Base-by-base conservation (phyloP, 2,888 invertebrate genomes). In the Cabera pusaria region DNA sequence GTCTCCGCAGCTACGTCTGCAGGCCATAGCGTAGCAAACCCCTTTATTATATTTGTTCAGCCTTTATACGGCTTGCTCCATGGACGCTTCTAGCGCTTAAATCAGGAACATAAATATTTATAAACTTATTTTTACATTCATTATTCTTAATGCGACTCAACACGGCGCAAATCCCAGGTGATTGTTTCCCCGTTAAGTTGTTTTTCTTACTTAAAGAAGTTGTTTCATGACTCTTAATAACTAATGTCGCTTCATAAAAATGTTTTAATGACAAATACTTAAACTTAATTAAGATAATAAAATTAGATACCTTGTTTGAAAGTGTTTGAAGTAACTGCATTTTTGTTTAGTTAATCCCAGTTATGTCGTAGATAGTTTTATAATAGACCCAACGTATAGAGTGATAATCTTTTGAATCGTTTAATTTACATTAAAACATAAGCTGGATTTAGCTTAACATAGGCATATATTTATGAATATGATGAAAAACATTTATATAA, bases 31-130 rank as follows among this genome's bases (percentile, higher is more conserved):
- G 58, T 59, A 51, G 55, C 55, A 57, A 26, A 59, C 56, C 60
- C 61, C 56, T 65, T 62, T 52, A 59, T 49, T 61, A 55, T 52
- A 52, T 62, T 56, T 52, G 55, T 53, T 58, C 59, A 56, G 51
- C 53, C 55, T 62, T 72, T 36, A 41, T 22, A 29, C 18, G 56
- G 56, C 57, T 54, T 53, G 56, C 56, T 69, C 72, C 65, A 61
- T 63, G 58, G 49, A 58, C 58, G 47, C 49, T 50, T 49, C 48
- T 51, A 55, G 56, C 56, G 49, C 61, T 68, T 59, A 66, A 63
- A 66, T 65, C 63, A 56, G 17, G 23, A 36, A 34, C 31, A 44
- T 42, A 44, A 43, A 41, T 41, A 35, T 44, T 36, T 44, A 22
- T 41, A 34, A 44, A 34, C 22, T 26, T 26, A 26, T 31, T 35